A percentile compares a stretch with the other conserved stretches of the same genome.
phyloP scores from a whole-genome alignment of 2,888 invertebrate species.

The Diarsia mendica region DNA sequence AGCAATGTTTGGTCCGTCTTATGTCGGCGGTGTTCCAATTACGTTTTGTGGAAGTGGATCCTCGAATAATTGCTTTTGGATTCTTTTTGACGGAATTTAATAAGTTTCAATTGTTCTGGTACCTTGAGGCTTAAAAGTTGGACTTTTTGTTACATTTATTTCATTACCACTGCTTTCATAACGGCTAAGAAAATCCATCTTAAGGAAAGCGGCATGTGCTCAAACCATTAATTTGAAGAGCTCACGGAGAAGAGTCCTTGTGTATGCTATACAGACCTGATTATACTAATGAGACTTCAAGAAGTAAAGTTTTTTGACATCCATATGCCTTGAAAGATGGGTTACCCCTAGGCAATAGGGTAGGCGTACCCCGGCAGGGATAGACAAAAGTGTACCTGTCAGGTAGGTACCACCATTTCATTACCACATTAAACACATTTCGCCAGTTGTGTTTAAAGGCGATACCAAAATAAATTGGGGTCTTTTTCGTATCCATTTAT shows the following conservation, averaged over 20 bases:
- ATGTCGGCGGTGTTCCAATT: conserved; percentile 23
- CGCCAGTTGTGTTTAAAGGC: too few species aligned
- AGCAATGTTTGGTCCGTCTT: conserved; percentile 29
- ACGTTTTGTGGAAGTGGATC: conserved; percentile 12
- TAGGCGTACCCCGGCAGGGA: neutral
- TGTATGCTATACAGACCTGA: neutral
- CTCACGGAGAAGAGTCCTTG: neutral
- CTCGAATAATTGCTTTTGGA: conserved; percentile 25
- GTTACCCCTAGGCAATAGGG: neutral
- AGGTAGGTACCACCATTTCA: too few species aligned
- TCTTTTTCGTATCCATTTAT: too few species aligned
- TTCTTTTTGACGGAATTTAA: conserved; percentile 11
- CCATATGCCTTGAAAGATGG: neutral
- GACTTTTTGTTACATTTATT: neutral
- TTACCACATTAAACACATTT: too few species aligned
- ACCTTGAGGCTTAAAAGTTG: neutral
- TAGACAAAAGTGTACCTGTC: neutral
- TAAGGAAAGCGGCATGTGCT: neutral
- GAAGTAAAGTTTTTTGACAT: neutral
- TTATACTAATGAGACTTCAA: neutral
- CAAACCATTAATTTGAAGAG: neutral
- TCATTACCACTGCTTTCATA: neutral
- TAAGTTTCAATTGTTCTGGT: conserved; percentile 13
- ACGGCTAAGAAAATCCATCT: neutral
- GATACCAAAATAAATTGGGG: too few species aligned